Conservation (phyloP, 2,888 invertebrate genomes). For the Drosophila meridionalis region DNA sequence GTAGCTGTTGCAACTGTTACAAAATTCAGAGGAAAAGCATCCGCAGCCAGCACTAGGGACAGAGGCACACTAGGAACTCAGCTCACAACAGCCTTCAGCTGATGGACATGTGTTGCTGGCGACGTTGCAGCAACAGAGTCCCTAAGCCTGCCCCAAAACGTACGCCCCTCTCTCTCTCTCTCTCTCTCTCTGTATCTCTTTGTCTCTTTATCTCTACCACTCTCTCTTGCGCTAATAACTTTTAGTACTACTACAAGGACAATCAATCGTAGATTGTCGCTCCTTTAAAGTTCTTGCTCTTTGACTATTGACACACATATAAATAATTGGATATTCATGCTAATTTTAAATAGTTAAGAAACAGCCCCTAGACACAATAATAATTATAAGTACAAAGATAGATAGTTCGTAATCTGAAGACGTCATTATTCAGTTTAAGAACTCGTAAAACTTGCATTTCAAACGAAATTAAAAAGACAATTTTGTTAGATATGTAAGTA, state of each 20-base stretch:
- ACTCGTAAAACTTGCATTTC: no score
- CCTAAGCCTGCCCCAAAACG: neutral
- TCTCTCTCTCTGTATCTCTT: neutral
- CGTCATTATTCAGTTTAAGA: no score
- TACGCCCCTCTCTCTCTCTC: neutral
- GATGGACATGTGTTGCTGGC: conserved; percentile 26
- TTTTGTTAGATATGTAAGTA: no score
- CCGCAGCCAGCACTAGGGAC: neutral
- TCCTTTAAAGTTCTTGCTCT: neutral
- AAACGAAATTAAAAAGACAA: no score
- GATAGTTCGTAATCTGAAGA: no score
- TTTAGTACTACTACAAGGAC: neutral
- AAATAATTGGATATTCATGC: neutral
- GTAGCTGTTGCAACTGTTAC: conserved; percentile 22
- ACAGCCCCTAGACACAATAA: no score
- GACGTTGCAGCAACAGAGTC: neutral
- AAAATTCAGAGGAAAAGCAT: conserved; percentile 7
- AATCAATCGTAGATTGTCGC: neutral
- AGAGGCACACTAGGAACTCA: conserved; percentile 4
- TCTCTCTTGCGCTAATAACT: neutral
- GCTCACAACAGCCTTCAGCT: conserved; percentile 6
- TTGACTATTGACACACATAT: neutral
- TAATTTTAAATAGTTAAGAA: no score
- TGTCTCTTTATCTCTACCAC: neutral
- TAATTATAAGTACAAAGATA: no score